These are phyloP conservation scores for Manis javanica DNA, from an alignment of 2,797 vertebrate species.

Conservation along the genomic window DNA sequence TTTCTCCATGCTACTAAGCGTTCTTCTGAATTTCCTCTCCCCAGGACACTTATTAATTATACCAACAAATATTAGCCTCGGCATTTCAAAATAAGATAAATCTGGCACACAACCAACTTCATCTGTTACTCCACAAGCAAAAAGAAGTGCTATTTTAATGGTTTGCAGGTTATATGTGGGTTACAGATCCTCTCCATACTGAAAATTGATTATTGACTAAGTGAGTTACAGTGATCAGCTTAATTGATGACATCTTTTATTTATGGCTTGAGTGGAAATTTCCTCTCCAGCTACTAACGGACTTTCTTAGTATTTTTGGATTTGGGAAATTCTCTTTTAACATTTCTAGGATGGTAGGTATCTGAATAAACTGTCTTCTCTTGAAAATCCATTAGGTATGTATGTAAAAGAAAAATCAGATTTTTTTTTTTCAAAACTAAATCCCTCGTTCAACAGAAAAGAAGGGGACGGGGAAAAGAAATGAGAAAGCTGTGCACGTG, in stretches of 20 bases:
- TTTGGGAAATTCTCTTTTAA: constrained; percentile 39
- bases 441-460: constrained; percentile 33
- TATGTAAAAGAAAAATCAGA: constrained; percentile 17
- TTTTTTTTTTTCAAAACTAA: not conserved
- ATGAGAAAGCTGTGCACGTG: not conserved
- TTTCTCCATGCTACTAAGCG: not conserved
- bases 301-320: constrained; percentile 39
- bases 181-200: constrained; percentile 29
- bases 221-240: constrained; percentile 20
- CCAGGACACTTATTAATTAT: constrained; percentile 63
- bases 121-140: constrained; percentile 24
- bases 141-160: constrained; percentile 46
- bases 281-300: constrained; percentile 64
- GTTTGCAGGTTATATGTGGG: not conserved
- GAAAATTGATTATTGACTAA: constrained; percentile 42
- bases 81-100: constrained; percentile 67
- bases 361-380: constrained; percentile 44
- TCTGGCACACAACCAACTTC: constrained; percentile 6
- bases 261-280: constrained; percentile 81
- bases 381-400: constrained; percentile 20
- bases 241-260: constrained; percentile 70
- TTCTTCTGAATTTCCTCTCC: constrained; percentile 61
- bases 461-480: not conserved
- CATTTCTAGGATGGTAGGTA: constrained; percentile 37
- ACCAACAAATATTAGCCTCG: constrained; percentile 40